phyloP scores from a whole-genome alignment of 2,113 vertebrate species.

The Puma concolor region DNA sequence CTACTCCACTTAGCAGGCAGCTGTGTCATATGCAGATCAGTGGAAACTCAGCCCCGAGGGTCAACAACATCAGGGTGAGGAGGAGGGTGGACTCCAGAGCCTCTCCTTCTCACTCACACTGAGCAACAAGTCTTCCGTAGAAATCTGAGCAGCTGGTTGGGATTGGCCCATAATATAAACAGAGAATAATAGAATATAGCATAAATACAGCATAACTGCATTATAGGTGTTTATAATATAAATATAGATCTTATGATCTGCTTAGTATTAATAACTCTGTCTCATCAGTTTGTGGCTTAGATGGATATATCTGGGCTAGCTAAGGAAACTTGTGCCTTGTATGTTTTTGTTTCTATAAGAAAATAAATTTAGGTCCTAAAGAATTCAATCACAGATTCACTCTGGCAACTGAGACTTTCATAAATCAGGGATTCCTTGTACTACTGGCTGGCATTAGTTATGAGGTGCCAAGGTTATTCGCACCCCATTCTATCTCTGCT shows the following conservation, averaged over 20 bases:
- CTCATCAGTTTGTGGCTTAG: not conserved
- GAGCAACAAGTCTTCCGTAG: not conserved
- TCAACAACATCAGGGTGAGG: rapidly evolving
- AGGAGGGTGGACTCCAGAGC: rapidly evolving
- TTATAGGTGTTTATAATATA: no score
- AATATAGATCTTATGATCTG: not conserved
- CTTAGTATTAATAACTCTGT: not conserved
- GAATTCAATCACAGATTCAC: not conserved
- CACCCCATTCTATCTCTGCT: not conserved
- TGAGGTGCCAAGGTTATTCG: rapidly evolving
- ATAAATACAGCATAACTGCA: not conserved
- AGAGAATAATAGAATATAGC: not conserved
- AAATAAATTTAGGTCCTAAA: not conserved
- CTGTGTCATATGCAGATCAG: not conserved
- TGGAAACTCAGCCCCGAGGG: no score
- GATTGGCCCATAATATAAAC: not conserved
- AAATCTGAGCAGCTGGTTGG: not conserved
- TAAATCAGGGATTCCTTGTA: not conserved
- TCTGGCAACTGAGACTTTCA: not conserved
- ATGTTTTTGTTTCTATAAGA: not conserved
- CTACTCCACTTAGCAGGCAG: no score
- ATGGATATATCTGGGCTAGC: not conserved
- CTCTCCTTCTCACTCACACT: not conserved
- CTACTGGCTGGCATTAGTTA: rapidly evolving
- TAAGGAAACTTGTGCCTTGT: not conserved